phyloP scores from a whole-genome alignment of 2,888 invertebrate genomes.

The Polymixis flavicincta region DNA sequence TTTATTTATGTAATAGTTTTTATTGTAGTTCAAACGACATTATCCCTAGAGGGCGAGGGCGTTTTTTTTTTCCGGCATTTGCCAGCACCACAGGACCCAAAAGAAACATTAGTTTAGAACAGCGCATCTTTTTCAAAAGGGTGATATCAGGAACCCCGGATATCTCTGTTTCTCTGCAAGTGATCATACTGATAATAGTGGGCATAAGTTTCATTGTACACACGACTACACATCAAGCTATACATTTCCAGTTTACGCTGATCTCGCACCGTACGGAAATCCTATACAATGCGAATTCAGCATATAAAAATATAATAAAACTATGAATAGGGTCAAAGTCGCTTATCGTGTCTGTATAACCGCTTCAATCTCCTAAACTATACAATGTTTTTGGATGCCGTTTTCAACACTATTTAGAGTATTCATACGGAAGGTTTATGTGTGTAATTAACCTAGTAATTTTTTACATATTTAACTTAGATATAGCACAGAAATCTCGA shows the following conservation, averaged over 20 bases:
- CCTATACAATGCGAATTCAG: too few relatives aligned
- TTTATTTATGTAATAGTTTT: background rate
- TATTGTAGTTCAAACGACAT: background rate
- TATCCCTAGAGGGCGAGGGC: background rate
- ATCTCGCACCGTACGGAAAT: too few relatives aligned
- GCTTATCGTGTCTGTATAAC: background rate
- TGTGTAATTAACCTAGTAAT: conserved; percentile 1
- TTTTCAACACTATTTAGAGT: background rate
- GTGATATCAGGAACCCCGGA: background rate
- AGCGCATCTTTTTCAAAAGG: background rate
- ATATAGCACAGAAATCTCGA: background rate
- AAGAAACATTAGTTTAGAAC: background rate
- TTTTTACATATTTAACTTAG: background rate
- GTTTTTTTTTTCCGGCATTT: background rate
- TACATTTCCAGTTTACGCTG: too few relatives aligned
- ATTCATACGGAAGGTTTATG: background rate
- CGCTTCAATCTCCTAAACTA: background rate
- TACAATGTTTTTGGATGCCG: background rate
- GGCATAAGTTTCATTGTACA: background rate
- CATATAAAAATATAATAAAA: too few relatives aligned
- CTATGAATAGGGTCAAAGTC: background rate
- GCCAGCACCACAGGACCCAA: conserved; percentile 8
- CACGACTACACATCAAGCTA: too few relatives aligned
- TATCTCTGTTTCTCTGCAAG: background rate
- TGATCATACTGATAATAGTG: background rate